Evolutionary conservation across 2,888 invertebrate genomes (phyloP).

Genomic region (Furcula furcula): DNA sequence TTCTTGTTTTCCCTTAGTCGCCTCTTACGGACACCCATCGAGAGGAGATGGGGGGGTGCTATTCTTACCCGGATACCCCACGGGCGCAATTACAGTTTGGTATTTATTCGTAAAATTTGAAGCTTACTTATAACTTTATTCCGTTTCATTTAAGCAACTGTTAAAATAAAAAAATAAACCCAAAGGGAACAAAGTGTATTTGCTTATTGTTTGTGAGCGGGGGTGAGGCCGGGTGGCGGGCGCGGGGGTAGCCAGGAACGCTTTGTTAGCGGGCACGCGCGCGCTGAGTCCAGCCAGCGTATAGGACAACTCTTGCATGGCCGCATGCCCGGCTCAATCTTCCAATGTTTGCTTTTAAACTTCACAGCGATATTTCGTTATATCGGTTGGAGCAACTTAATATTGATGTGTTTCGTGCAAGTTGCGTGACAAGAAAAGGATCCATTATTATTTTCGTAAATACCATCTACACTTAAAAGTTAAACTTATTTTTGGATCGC

Average conservation of each 20-base stretch:
- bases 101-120: too few relatives aligned
- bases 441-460: too few relatives aligned
- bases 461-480: too few relatives aligned
- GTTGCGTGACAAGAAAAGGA: too few relatives aligned
- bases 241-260: constrained; percentile 24
- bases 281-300: constrained; percentile 37
- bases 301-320: constrained; percentile 25
- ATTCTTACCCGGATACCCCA: too few relatives aligned
- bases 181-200: constrained; percentile 56
- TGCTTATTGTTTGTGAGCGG: constrained; percentile 54
- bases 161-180: constrained; percentile 48
- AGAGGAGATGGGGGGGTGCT: too few relatives aligned
- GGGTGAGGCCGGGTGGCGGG: constrained; percentile 17
- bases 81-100: too few relatives aligned
- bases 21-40: too few relatives aligned
- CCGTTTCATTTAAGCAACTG: constrained; percentile 46
- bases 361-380: constrained; percentile 24
- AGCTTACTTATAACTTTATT: too few relatives aligned
- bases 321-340: constrained; percentile 49
- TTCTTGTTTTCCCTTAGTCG: too few relatives aligned
- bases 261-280: constrained; percentile 70
- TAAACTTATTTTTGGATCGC: too few relatives aligned
- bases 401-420: too few relatives aligned
- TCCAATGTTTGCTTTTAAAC: constrained; percentile 33
- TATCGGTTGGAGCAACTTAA: constrained; percentile 15